Conservation (phyloP, 2,797 vertebrate genomes). For the Fistularia commersonii region DNA sequence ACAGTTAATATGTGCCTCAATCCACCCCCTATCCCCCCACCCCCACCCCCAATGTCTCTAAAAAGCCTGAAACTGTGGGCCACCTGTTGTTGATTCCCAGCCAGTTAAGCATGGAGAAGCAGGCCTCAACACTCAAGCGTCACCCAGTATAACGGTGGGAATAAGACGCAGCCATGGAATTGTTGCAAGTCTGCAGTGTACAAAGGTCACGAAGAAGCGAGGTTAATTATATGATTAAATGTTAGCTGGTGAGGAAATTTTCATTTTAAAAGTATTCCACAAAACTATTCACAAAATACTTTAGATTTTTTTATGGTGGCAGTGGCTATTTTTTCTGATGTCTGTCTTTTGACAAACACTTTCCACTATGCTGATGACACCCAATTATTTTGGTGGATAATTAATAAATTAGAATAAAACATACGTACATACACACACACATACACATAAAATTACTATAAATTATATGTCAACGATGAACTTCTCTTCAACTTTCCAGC, state of each 20-base stretch:
- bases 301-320: too few species aligned
- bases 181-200: not conserved
- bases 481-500: too few species aligned
- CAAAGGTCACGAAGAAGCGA: not conserved
- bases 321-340: too few species aligned
- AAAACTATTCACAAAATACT: too few species aligned
- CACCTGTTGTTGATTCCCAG: conserved; percentile 50
- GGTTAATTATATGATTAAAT: not conserved
- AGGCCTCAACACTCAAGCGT: conserved; percentile 26
- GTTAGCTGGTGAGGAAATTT: not conserved
- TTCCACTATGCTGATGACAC: too few species aligned
- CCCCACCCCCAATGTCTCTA: not conserved
- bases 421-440: too few species aligned
- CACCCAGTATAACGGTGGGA: conserved; percentile 19
- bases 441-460: too few species aligned
- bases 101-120: conserved; percentile 15
- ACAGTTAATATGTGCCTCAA: not conserved
- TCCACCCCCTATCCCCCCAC: not conserved
- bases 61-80: conserved; percentile 11
- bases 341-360: too few species aligned
- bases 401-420: too few species aligned
- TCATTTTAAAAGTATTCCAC: too few species aligned
- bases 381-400: too few species aligned
- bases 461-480: too few species aligned
- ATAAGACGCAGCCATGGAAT: conserved; percentile 20